Percentiles rank a stretch among this genome's conserved stretches.
These are phyloP conservation scores for Phorcus lineatus DNA, from an alignment of 2,888 invertebrate species.

Conservation along the genomic window DNA sequence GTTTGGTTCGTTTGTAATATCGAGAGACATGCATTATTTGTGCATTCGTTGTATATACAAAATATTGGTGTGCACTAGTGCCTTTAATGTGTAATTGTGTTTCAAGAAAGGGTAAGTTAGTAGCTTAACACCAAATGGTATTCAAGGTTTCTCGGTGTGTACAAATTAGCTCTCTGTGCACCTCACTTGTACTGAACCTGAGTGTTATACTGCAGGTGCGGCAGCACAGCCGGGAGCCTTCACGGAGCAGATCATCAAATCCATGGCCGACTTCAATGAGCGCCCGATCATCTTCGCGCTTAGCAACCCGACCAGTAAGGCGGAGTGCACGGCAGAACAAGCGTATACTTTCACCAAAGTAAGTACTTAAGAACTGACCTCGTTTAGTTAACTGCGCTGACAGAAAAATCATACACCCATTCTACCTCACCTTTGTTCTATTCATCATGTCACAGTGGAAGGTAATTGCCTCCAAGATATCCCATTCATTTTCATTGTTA, in stretches of 20 bases:
- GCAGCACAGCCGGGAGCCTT: conserved; percentile 95
- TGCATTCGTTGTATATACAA: too few relatives aligned
- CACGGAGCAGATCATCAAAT: conserved; percentile 87
- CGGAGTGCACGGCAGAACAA: conserved; percentile 98
- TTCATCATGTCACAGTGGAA: too few relatives aligned
- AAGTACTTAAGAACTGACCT: conserved; percentile 23
- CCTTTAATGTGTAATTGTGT: not conserved
- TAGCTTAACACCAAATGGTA: not conserved
- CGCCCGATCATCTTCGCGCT: conserved; percentile 96
- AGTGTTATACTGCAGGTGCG: conserved; percentile 81
- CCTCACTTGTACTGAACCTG: not conserved
- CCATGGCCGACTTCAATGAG: conserved; percentile 89
- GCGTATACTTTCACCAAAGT: conserved; percentile 92
- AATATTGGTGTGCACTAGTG: too few relatives aligned
- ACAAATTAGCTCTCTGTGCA: not conserved
- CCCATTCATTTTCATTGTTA: too few relatives aligned
- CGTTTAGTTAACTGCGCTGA: too few relatives aligned
- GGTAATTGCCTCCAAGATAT: too few relatives aligned
- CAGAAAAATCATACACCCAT: too few relatives aligned
- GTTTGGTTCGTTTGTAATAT: too few relatives aligned
- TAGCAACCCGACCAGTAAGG: conserved; percentile 98
- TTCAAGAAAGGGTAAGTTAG: not conserved
- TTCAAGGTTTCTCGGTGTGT: not conserved
- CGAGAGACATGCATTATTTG: too few relatives aligned
- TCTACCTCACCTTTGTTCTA: too few relatives aligned